Evolutionary conservation across 1,140 invertebrate genomes (phyloP).

Genomic region (Papilio xuthus): DNA sequence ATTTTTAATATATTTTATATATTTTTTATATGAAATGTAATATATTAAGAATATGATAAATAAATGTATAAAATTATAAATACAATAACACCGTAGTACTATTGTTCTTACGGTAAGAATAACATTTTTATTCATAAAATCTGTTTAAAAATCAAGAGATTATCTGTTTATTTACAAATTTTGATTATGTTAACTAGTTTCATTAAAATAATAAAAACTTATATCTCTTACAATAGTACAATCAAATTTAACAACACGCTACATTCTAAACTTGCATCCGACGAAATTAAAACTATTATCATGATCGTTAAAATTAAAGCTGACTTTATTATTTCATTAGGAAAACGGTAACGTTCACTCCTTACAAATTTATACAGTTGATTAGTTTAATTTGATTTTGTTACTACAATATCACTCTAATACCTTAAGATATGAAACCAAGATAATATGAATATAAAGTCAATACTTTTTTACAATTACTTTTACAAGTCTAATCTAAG

Average conservation of each 20-base stretch:
- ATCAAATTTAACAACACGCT: not conserved
- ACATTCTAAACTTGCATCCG: constrained; percentile 1
- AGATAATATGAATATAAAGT: too few relatives aligned
- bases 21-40: too few relatives aligned
- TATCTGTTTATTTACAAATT: too few relatives aligned
- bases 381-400: constrained; percentile 7
- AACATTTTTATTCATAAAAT: too few relatives aligned
- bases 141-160: too few relatives aligned
- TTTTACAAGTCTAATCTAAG: too few relatives aligned
- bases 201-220: constrained; percentile 11
- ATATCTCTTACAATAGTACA: not conserved
- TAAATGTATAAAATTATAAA: too few relatives aligned
- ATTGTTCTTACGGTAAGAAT: too few relatives aligned
- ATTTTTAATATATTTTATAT: too few relatives aligned
- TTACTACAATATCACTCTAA: not conserved
- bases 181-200: not conserved
- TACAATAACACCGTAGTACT: too few relatives aligned
- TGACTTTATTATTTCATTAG: not conserved
- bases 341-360: not conserved
- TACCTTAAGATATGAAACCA: not conserved
- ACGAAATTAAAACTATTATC: constrained; percentile 16
- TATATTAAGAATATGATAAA: too few relatives aligned
- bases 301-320: constrained; percentile 4
- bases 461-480: too few relatives aligned
- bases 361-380: not conserved